Evolutionary conservation across 2,888 invertebrate genomes (phyloP).

Genomic region (Gari tellinella): DNA sequence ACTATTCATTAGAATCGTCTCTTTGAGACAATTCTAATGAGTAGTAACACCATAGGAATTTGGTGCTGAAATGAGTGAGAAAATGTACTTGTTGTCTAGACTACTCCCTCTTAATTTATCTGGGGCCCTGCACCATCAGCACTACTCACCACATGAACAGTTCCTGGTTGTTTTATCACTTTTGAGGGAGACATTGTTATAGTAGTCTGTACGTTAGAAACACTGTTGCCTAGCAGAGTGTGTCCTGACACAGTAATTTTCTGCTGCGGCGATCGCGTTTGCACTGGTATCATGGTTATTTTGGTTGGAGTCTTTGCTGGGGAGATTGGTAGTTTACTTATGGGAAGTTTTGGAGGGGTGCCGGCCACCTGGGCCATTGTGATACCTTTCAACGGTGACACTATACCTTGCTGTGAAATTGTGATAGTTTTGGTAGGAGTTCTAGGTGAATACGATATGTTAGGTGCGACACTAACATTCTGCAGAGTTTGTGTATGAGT

Average conservation of each 20-base stretch:
- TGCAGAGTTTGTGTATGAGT: constrained; percentile 26
- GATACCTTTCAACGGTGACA: constrained; percentile 75
- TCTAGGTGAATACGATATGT: constrained; percentile 35
- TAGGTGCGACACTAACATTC: constrained; percentile 52
- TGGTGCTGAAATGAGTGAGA: too few species aligned
- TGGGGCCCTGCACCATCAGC: too few species aligned
- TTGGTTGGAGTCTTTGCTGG: constrained; percentile 86
- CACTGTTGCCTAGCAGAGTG: constrained; percentile 65
- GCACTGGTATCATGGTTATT: constrained; percentile 85
- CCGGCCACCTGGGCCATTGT: constrained; percentile 70
- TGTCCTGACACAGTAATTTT: constrained; percentile 86
- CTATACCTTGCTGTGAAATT: constrained; percentile 87
- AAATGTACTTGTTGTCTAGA: too few species aligned
- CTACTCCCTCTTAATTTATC: too few species aligned
- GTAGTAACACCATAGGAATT: too few species aligned
- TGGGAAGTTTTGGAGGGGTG: constrained; percentile 75
- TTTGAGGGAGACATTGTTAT: constrained; percentile 81
- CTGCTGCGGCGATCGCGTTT: constrained; percentile 88
- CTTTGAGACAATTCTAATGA: too few species aligned
- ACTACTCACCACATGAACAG: constrained; percentile 70
- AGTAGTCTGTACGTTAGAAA: constrained; percentile 64
- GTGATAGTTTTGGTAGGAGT: constrained; percentile 87
- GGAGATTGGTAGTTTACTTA: constrained; percentile 79
- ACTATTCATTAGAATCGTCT: too few species aligned
- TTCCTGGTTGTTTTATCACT: constrained; percentile 80